Evolutionary conservation across 2,113 vertebrate genomes (phyloP).

Genomic region (Okapia johnstoni): DNA sequence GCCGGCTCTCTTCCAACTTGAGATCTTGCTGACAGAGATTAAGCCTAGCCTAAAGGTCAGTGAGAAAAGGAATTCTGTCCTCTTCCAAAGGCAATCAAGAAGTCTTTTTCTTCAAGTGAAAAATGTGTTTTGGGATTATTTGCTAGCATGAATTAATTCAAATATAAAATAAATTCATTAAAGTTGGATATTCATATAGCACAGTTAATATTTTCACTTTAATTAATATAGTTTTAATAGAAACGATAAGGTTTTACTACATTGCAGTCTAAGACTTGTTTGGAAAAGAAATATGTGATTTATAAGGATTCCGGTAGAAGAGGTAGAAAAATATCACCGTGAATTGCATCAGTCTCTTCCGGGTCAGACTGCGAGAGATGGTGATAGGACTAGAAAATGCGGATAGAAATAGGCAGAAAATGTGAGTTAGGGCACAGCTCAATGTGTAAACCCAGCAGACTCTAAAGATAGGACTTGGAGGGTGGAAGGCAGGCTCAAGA

Average conservation of each 20-base stretch:
- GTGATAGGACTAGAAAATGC: not conserved
- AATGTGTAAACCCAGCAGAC: not conserved
- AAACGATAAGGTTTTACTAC: not conserved
- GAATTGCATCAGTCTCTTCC: not conserved
- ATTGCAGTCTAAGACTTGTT: not conserved
- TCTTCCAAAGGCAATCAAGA: not conserved
- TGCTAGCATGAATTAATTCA: not conserved
- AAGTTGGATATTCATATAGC: not conserved
- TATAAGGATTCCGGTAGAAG: not conserved
- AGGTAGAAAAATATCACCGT: not conserved
- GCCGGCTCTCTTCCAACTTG: not conserved
- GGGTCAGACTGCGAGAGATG: not conserved
- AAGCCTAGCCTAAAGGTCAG: not conserved
- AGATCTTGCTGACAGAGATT: not conserved
- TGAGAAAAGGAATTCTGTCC: not conserved
- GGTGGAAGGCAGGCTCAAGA: not conserved
- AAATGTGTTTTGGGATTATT: not conserved
- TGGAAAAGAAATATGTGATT: not conserved
- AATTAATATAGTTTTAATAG: not conserved
- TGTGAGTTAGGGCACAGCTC: not conserved
- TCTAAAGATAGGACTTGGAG: not conserved
- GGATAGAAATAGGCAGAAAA: not conserved
- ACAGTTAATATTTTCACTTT: not conserved
- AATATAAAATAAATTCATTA: not conserved
- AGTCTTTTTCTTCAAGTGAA: not conserved